Evolutionary conservation across 2,888 invertebrate species (phyloP), one percentile per base, ranked within the genome.

Genomic region (Hedya salicella): DNA sequence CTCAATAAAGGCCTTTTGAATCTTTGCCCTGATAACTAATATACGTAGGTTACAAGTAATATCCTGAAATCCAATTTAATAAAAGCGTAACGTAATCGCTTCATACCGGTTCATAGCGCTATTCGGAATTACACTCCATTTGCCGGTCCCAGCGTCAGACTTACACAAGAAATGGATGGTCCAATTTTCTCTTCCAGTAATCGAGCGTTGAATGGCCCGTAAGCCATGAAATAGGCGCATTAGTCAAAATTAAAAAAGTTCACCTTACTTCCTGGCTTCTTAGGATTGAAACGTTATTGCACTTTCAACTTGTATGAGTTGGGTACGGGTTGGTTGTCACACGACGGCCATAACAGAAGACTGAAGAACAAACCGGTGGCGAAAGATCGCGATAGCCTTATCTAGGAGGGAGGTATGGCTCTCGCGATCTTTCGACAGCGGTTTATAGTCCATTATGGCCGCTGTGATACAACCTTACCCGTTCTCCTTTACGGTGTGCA

Each of bases 151-250:
- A 42, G 32, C 17, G 30, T 69, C 74, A 74, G 74, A 73, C 75
- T 71, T 77, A 76, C 75, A 75, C 77, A 71, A 75, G 82, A 81
- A 87, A 90, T 87, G 84, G 85, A 90, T 90, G 85, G 81, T 83
- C 82, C 89, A 90, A 91, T 90, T 87, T 87, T 84, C 87, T 78
- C 80, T 79, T 78, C 79, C 81, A 53, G 84, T 88, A 91, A 90
- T 89, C 87, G 88, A 88, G 80, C 89, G 83, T 81, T 78, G 85
- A 84, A 89, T 86, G 81, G 85, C 81, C 82, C 84, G 80, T 79
- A 80, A 81, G 80, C 82, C 88, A 88, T 89, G 88, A 88, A 89
- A 90, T 89, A 84, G 86, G 84, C 85, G 85, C 79, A 84, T 84
- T 78, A 54, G 48, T 60, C 60, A 60, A 66, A 66, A 61, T 60